Percentiles rank a stretch among this genome's conserved stretches.
These are phyloP conservation scores for Baryphthengus martii DNA, from an alignment of 2,113 vertebrate genomes.

Conservation along the genomic window DNA sequence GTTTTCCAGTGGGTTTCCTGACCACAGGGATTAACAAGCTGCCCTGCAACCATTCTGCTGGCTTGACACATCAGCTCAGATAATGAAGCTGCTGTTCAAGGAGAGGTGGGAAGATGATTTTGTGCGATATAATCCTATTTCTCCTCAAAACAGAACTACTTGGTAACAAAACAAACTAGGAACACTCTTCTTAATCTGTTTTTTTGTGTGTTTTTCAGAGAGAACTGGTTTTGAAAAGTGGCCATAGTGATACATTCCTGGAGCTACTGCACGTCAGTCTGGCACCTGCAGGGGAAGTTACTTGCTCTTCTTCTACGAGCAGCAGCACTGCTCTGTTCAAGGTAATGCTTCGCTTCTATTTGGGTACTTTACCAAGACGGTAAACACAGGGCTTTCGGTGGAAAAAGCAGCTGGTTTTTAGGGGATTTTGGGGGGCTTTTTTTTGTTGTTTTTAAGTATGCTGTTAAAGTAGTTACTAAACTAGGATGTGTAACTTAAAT, in stretches of 20 bases:
- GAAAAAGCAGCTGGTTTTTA: background rate
- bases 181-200: background rate
- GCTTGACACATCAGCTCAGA: background rate
- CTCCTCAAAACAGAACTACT: background rate
- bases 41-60: background rate
- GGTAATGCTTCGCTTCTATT: background rate
- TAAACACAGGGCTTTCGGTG: background rate
- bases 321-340: background rate
- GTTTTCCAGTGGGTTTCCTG: background rate
- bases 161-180: background rate
- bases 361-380: background rate
- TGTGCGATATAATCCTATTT: background rate
- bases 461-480: background rate
- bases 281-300: background rate
- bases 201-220: background rate
- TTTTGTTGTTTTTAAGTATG: background rate
- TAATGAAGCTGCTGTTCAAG: background rate
- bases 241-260: background rate
- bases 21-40: background rate
- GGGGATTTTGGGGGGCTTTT: background rate
- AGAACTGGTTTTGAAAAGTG: background rate
- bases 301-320: rapidly evolving
- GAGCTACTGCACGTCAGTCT: background rate
- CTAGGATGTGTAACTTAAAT: background rate
- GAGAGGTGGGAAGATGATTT: background rate